phyloP scores from a whole-genome alignment of 1,140 invertebrate genomes.

The Cepaea nemoralis region DNA sequence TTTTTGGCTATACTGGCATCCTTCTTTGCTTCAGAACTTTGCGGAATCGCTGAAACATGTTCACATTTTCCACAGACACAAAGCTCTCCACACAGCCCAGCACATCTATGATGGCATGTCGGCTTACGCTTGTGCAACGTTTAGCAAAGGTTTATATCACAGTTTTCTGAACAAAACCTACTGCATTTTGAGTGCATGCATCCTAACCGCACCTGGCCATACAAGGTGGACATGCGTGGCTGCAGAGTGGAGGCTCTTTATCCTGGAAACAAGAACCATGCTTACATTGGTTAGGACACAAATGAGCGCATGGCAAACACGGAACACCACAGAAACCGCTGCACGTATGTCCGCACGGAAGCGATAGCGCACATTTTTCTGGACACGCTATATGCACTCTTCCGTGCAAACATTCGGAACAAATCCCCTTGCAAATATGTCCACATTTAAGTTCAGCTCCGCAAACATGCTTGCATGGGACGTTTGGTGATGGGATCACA shows the following conservation, averaged over 20 bases:
- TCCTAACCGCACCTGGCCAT: conserved; percentile 71
- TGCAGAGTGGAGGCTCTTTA: conserved; percentile 70
- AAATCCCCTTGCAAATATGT: conserved; percentile 59
- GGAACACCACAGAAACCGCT: conserved; percentile 48
- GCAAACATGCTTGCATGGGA: conserved; percentile 45
- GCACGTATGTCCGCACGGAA: conserved; percentile 69
- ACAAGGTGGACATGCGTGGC: conserved; percentile 76
- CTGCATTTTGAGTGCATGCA: conserved; percentile 77
- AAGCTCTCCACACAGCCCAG: conserved; percentile 77
- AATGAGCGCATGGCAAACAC: conserved; percentile 77
- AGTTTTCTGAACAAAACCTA: conserved; percentile 76
- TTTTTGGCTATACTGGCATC: not conserved
- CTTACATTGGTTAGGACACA: conserved; percentile 76
- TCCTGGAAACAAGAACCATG: conserved; percentile 73
- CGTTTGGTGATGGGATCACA: conserved; percentile 36
- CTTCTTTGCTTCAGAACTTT: not conserved
- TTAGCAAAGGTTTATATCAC: conserved; percentile 74
- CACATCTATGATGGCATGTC: conserved; percentile 77
- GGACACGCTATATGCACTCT: conserved; percentile 75
- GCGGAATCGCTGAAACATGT: not conserved
- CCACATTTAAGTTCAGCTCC: conserved; percentile 51
- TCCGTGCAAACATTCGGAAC: conserved; percentile 75
- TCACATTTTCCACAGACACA: conserved; percentile 60
- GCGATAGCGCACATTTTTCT: conserved; percentile 57
- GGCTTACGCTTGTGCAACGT: conserved; percentile 69